Evolutionary conservation across 2,888 invertebrate species (phyloP), one percentile per base, ranked within the genome.

Genomic region (Conops quadrifasciatus): DNA sequence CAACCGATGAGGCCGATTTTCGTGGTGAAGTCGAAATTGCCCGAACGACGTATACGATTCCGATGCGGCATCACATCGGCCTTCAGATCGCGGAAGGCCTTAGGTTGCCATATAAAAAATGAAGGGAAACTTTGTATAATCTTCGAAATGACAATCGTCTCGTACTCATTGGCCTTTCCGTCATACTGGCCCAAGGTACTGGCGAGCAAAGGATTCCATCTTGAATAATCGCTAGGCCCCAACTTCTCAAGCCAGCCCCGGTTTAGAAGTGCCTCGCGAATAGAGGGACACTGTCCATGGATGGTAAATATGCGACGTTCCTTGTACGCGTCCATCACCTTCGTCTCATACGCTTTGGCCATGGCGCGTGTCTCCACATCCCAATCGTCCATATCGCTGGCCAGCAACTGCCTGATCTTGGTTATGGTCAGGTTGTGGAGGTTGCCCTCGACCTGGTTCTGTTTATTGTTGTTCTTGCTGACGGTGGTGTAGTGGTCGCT

Each of bases 221-320:
- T 80, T 4, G 82, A 75, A 65, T 76, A 75, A 13, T 79, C 72
- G 1, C 62, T 71, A 1, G 79, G 72, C 15, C 88, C 86, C 47
- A 90, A 82, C 84, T 92, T 93, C 84, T 93, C 93, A 1, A 93
- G 85, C 93, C 93, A 93, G 0, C 92, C 93, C 16, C 66, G 2
- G 4, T 26, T 24, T 13, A 51, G 30, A 16, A 66, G 53, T 15
- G 51, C 66, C 7, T 53, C n/a, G 2, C 66, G 66, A n/a, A 66
- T 1, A 0, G 51, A 24, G 19, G 19, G 30, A 26, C 9, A 51
- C 19, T 80, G 78, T 0, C 83, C 83, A 69, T 79, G 78, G 1
- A 84, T 78, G 11, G 80, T 83, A 47, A 84, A 84, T 28, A 84
- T 83, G 63, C 81, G 79, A 3, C 78, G 78, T 60, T 81, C 78